A percentile compares a stretch with the other conserved stretches of the same genome.
Evolutionary conservation across 2,888 invertebrate species (phyloP).

Genomic region (Ceriagrion tenellum): DNA sequence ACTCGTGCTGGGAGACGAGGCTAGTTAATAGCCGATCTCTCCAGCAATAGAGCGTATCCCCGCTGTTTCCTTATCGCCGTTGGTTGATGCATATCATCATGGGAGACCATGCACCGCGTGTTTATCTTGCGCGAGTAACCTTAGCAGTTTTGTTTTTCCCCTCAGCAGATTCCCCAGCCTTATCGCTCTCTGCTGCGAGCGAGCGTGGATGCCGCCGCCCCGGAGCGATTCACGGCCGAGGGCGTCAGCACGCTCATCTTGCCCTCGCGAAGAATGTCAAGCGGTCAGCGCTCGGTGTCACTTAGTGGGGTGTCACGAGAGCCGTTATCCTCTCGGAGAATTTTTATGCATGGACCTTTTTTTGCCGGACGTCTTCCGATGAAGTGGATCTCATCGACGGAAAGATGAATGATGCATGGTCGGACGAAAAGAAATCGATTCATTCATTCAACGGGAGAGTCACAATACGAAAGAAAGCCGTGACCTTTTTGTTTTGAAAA

Average conservation of each 20-base stretch:
- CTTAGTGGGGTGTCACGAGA: not conserved
- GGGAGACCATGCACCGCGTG: not conserved
- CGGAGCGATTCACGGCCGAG: not conserved
- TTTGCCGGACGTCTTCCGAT: not conserved
- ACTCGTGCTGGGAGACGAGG: too few relatives aligned
- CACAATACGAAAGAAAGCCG: too few relatives aligned
- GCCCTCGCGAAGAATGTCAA: not conserved
- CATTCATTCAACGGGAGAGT: too few relatives aligned
- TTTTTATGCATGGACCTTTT: not conserved
- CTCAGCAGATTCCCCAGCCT: not conserved
- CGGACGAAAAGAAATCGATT: too few relatives aligned
- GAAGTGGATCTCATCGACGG: too few relatives aligned
- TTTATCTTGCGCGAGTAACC: not conserved
- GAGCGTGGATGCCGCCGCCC: not conserved
- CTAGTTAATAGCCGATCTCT: too few relatives aligned
- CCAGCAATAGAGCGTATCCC: too few relatives aligned
- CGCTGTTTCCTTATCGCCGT: not conserved
- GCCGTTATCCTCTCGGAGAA: not conserved
- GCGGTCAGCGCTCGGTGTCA: not conserved
- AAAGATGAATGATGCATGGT: too few relatives aligned
- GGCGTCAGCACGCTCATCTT: not conserved
- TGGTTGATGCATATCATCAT: not conserved
- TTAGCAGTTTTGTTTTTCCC: not conserved
- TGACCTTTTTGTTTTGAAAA: too few relatives aligned
- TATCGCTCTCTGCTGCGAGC: not conserved